Evolutionary conservation across 2,797 vertebrate species (phyloP).

Genomic region (Balearica regulorum): DNA sequence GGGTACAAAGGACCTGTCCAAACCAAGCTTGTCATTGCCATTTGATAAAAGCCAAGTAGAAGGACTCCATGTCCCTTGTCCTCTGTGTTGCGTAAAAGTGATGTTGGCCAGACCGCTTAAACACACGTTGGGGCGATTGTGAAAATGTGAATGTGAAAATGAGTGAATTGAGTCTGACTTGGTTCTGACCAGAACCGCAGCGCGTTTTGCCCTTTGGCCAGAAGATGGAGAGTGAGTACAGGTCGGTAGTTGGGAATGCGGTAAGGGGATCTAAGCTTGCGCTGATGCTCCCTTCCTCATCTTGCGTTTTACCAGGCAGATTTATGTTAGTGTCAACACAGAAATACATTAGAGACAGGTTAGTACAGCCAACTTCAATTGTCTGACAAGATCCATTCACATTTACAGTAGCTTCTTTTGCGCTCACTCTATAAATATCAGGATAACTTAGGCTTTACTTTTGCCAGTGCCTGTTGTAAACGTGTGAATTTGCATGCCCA

Average conservation of each 20-base stretch:
- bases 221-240: not conserved
- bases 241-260: not conserved
- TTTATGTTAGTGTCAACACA: not conserved
- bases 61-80: not conserved
- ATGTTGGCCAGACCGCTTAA: not conserved
- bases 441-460: not conserved
- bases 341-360: not conserved
- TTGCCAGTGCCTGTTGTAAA: not conserved
- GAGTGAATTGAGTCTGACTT: not conserved
- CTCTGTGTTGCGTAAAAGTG: not conserved
- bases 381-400: not conserved
- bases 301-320: not conserved
- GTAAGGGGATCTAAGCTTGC: accelerated
- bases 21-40: not conserved
- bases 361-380: not conserved
- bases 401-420: not conserved
- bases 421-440: not conserved
- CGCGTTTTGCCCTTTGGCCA: not conserved
- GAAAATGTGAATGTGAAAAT: not conserved
- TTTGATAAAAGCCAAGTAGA: not conserved
- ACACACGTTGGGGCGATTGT: accelerated
- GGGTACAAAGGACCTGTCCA: not conserved
- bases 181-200: accelerated
- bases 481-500: not conserved
- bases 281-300: not conserved